Conservation (phyloP, 2,888 invertebrate species). For the Tinea semifulvella region DNA sequence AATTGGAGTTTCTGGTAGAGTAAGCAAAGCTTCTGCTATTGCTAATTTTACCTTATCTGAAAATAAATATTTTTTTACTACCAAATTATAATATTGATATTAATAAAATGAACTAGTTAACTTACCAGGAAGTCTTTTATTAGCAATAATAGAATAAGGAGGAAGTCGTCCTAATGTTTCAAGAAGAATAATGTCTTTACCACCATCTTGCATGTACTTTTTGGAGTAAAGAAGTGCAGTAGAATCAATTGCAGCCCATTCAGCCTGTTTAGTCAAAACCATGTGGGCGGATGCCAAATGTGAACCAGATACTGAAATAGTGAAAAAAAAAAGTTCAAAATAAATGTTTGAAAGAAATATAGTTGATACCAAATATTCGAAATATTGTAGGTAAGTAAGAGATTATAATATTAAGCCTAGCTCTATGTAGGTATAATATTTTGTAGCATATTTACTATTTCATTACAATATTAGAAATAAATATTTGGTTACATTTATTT, state of each 20-base stretch:
- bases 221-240: conserved; percentile 63
- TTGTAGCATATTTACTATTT: too few relatives aligned
- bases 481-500: too few relatives aligned
- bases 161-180: conserved; percentile 73
- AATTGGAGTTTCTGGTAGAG: conserved; percentile 35
- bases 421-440: too few relatives aligned
- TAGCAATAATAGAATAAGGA: conserved; percentile 71
- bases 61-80: conserved; percentile 23
- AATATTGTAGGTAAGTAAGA: too few relatives aligned
- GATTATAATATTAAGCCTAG: too few relatives aligned
- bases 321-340: background rate
- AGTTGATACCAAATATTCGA: too few relatives aligned
- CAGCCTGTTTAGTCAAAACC: conserved; percentile 68
- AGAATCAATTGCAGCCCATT: conserved; percentile 72
- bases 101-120: too few relatives aligned
- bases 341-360: too few relatives aligned
- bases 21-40: conserved; percentile 47
- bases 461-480: too few relatives aligned
- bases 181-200: conserved; percentile 63
- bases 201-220: conserved; percentile 63
- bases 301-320: conserved; percentile 59
- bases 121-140: conserved; percentile 64
- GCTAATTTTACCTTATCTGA: conserved; percentile 45
- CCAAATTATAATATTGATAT: background rate
- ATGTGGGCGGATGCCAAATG: conserved; percentile 70